A percentile compares a stretch with the other conserved stretches of the same genome.
These are phyloP conservation scores for Neotoxoptera formosana DNA, from an alignment of 1,140 invertebrate species.

Conservation along the genomic window DNA sequence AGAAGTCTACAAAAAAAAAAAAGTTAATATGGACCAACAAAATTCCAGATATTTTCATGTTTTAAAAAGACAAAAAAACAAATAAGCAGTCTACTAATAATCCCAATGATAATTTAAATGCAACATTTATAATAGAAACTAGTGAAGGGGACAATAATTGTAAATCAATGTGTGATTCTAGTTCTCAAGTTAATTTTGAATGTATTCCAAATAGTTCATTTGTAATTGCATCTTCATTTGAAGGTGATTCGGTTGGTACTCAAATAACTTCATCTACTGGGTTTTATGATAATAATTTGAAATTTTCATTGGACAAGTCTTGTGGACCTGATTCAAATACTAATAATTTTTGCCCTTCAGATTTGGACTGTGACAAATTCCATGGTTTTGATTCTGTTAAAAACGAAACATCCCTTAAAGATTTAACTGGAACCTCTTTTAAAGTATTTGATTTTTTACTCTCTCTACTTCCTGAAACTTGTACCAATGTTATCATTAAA, in stretches of 20 bases:
- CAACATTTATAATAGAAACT: not conserved
- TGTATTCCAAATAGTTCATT: not conserved
- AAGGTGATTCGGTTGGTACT: not conserved
- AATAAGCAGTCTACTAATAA: not conserved
- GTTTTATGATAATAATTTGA: too few species aligned
- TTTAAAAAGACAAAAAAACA: not conserved
- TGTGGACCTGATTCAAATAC: not conserved
- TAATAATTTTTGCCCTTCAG: constrained; percentile 17
- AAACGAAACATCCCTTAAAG: too few species aligned
- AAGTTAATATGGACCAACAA: not conserved
- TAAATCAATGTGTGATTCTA: not conserved
- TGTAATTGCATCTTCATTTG: not conserved
- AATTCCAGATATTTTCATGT: not conserved
- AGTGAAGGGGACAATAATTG: not conserved
- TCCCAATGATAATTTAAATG: not conserved
- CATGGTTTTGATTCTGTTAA: too few species aligned
- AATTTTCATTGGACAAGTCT: too few species aligned
- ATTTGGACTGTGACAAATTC: not conserved
- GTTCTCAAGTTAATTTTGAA: not conserved
- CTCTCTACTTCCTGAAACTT: too few species aligned
- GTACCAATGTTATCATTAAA: too few species aligned
- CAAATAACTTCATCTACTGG: not conserved
- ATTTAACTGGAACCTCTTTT: too few species aligned
- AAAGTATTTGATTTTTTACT: too few species aligned
- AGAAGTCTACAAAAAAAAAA: not conserved